These are phyloP conservation scores for Caenorhabditis inopinata DNA, from an alignment of 1,140 invertebrate genomes.

Conservation along the genomic window DNA sequence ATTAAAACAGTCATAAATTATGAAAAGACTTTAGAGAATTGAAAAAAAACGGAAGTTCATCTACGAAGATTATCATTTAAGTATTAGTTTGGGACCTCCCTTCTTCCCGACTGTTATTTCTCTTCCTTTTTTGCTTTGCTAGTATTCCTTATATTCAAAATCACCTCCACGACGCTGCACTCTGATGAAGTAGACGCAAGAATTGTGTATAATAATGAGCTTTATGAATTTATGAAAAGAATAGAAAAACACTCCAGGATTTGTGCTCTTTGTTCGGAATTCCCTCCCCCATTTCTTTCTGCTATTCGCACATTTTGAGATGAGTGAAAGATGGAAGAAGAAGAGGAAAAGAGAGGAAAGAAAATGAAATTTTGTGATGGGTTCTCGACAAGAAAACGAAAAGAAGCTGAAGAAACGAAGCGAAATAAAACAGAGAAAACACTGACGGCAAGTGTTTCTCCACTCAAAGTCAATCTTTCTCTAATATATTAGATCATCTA, in stretches of 20 bases:
- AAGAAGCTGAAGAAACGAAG: neutral
- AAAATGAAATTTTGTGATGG: constrained; percentile 31
- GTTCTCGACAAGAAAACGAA: constrained; percentile 32
- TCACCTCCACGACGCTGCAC: neutral
- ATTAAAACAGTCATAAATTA: neutral
- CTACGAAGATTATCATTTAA: no score
- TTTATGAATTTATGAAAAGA: neutral
- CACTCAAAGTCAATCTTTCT: neutral
- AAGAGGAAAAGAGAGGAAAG: neutral
- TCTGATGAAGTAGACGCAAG: constrained; percentile 5
- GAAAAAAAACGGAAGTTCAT: neutral
- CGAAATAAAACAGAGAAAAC: constrained; percentile 5
- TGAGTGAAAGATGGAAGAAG: constrained; percentile 27
- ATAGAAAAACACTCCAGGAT: constrained; percentile 28
- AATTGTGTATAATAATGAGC: no score
- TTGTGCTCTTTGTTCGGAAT: constrained; percentile 20
- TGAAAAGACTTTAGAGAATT: neutral
- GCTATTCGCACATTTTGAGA: constrained; percentile 2
- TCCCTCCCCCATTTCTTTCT: neutral
- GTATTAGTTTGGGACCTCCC: no score
- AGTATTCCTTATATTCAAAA: neutral
- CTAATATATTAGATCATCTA: neutral
- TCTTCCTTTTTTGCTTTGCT: no score
- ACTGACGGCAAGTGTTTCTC: constrained; percentile 23
- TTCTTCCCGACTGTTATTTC: no score